phyloP scores from a whole-genome alignment of 2,797 vertebrate genomes.

The Arctocebus calabarensis region DNA sequence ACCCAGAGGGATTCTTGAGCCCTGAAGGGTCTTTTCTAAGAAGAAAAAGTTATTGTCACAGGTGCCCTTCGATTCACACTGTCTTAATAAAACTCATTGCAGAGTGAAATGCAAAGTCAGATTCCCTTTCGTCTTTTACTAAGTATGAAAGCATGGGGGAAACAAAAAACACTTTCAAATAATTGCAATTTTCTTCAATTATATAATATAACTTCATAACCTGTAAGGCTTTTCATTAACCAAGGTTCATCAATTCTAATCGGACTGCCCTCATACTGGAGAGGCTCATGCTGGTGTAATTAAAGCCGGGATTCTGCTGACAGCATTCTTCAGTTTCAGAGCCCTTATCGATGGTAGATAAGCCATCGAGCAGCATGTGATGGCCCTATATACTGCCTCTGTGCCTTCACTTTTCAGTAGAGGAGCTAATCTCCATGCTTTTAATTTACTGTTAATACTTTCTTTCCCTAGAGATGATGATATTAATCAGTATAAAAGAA shows the following conservation, averaged over 20 bases:
- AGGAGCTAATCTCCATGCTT: slow-evolving; percentile 71
- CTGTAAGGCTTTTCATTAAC: slow-evolving; percentile 83
- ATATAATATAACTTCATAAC: slow-evolving; percentile 78
- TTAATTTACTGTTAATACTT: slow-evolving; percentile 69
- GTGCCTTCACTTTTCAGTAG: slow-evolving; percentile 67
- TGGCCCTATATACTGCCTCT: slow-evolving; percentile 53
- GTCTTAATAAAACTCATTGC: slow-evolving; percentile 62
- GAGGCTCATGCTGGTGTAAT: slow-evolving; percentile 76
- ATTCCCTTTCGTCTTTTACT: slow-evolving; percentile 67
- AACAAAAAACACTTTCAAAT: slow-evolving; percentile 66
- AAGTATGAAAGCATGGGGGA: slow-evolving; percentile 63
- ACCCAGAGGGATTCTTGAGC: not conserved
- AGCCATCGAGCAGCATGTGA: slow-evolving; percentile 53
- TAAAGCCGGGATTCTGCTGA: slow-evolving; percentile 80
- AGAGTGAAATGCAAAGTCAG: slow-evolving; percentile 64
- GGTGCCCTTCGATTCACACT: slow-evolving; percentile 38
- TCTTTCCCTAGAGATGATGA: slow-evolving; percentile 38
- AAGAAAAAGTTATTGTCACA: not conserved
- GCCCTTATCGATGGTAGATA: slow-evolving; percentile 71
- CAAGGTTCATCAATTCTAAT: slow-evolving; percentile 80
- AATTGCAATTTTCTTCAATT: slow-evolving; percentile 81
- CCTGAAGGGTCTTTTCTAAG: not conserved
- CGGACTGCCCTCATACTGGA: slow-evolving; percentile 61
- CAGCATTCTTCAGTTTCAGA: slow-evolving; percentile 77
- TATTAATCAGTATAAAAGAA: slow-evolving; percentile 20